Conservation (phyloP, 2,797 vertebrate species). For the Anisognathus igniventris region DNA sequence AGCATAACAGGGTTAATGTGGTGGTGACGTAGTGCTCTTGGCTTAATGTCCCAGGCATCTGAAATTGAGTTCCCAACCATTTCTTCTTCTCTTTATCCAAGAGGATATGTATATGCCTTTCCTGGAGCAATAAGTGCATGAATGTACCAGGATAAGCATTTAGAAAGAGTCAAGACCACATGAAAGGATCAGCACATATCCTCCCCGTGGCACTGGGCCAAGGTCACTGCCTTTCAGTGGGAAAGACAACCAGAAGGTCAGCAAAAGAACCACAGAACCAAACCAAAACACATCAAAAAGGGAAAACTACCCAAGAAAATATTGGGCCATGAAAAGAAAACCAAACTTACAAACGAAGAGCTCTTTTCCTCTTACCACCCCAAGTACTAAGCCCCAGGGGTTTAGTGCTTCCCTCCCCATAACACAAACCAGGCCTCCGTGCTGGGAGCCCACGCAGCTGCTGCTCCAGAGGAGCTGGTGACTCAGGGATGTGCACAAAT, state of each 20-base stretch:
- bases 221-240: constrained; percentile 35
- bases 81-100: neutral
- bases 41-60: neutral
- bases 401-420: neutral
- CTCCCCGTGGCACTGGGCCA: neutral
- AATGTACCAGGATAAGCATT: neutral
- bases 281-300: constrained; percentile 49
- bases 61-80: neutral
- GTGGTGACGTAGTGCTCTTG: neutral
- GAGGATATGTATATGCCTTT: neutral
- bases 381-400: neutral
- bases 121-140: neutral
- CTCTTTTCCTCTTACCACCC: constrained; percentile 12
- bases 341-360: neutral
- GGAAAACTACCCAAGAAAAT: constrained; percentile 52
- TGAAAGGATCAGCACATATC: neutral
- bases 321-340: neutral
- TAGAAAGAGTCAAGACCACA: constrained; percentile 34
- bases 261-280: constrained; percentile 48
- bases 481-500: constrained; percentile 24
- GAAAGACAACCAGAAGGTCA: constrained; percentile 47
- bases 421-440: neutral
- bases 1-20: neutral
- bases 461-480: constrained; percentile 11
- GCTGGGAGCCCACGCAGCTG: neutral